Conservation (phyloP, 2,888 invertebrate genomes). For the Scrobipalpa atriplicella region DNA sequence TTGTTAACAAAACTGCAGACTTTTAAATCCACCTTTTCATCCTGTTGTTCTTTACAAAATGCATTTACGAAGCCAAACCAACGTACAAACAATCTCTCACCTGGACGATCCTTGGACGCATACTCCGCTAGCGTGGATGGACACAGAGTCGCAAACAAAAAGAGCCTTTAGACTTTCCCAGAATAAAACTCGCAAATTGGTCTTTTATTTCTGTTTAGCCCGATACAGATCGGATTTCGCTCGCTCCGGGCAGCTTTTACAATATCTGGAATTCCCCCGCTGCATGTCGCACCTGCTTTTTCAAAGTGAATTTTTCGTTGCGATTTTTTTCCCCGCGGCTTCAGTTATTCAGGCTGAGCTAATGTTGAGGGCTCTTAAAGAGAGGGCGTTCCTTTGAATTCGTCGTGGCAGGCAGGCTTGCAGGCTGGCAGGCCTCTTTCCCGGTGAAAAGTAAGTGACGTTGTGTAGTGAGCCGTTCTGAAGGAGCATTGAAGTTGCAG, state of each 20-base stretch:
- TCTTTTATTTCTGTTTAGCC: constrained; percentile 38
- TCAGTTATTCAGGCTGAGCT: constrained; percentile 44
- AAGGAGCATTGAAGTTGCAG: constrained; percentile 43
- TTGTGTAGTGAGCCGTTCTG: constrained; percentile 42
- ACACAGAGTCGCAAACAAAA: constrained; percentile 16
- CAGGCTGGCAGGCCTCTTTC: constrained; percentile 43
- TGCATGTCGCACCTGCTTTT: constrained; percentile 26
- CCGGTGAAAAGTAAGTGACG: constrained; percentile 53
- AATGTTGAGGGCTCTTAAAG: constrained; percentile 43
- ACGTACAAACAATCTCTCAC: constrained; percentile 14
- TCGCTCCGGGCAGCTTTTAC: constrained; percentile 27
- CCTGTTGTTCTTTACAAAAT: neutral
- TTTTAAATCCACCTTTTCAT: neutral
- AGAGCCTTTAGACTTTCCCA: constrained; percentile 25
- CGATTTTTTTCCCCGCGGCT: constrained; percentile 37
- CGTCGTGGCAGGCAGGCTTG: constrained; percentile 41
- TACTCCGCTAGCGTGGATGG: constrained; percentile 3
- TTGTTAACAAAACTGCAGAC: neutral
- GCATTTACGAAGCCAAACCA: constrained; percentile 9
- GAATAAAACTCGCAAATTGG: constrained; percentile 37
- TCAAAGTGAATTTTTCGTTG: constrained; percentile 39
- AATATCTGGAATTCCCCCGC: constrained; percentile 28
- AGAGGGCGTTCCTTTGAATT: constrained; percentile 38
- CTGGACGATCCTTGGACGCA: neutral
- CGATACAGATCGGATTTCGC: constrained; percentile 39